A percentile compares a stretch with the other conserved stretches of the same genome.
Evolutionary conservation across 2,797 vertebrate species (phyloP).

Genomic region (Philypnodon macrostomus): DNA sequence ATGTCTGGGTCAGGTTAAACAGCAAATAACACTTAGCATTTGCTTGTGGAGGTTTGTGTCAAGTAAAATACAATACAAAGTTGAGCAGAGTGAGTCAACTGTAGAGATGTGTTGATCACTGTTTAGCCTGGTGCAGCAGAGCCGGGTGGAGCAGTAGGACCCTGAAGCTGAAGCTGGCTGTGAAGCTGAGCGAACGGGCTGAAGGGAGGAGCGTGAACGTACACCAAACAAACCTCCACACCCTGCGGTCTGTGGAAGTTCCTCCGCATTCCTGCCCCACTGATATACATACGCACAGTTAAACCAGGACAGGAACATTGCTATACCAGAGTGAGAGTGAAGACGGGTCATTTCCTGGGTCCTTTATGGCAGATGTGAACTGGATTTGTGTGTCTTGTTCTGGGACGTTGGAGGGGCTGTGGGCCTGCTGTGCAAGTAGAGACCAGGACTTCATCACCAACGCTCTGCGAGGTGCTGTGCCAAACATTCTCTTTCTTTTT

Average conservation of each 20-base stretch:
- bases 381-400: conserved; percentile 21
- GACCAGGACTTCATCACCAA: conserved; percentile 45
- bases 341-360: conserved; percentile 14
- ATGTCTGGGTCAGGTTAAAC: too few species aligned
- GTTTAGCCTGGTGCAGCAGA: neutral
- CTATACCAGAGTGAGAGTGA: conserved; percentile 10
- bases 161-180: conserved; percentile 49
- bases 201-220: conserved; percentile 51
- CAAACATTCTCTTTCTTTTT: conserved; percentile 25
- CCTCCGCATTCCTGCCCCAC: conserved; percentile 63
- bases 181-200: conserved; percentile 11
- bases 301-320: conserved; percentile 16
- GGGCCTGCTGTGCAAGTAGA: conserved; percentile 42
- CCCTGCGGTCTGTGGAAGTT: conserved; percentile 69
- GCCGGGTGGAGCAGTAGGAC: conserved; percentile 65
- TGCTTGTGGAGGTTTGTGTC: too few species aligned
- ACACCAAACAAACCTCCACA: conserved; percentile 65
- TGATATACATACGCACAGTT: conserved; percentile 2
- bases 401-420: conserved; percentile 41
- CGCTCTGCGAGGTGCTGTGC: conserved; percentile 51
- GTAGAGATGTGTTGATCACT: neutral
- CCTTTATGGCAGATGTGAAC: conserved; percentile 6
- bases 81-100: too few species aligned
- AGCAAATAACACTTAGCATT: too few species aligned
- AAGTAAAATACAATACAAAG: too few species aligned